Percentiles rank a stretch among this genome's conserved stretches.
Conservation (phyloP, 1,140 invertebrate genomes). For the Pygmarrhopalites habei region DNA sequence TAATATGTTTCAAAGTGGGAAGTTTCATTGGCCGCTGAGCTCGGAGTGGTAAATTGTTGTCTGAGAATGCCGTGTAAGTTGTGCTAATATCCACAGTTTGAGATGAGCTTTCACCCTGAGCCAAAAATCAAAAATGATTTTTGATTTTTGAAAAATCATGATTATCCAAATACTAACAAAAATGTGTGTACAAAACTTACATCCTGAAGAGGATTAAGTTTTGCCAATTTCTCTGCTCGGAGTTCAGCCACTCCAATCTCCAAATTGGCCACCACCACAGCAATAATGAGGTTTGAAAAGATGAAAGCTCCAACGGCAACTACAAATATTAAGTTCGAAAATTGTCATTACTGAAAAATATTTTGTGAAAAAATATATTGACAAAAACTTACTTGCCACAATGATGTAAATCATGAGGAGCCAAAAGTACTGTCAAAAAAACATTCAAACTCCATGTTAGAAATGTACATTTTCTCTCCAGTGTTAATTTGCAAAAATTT, state of each 20-base stretch:
- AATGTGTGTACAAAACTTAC: conserved; percentile 3
- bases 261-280: conserved; percentile 40
- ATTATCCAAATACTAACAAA: neutral
- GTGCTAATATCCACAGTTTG: conserved; percentile 10
- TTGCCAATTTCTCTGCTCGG: conserved; percentile 8
- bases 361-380: too few relatives aligned
- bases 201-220: conserved; percentile 28
- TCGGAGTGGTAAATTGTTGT: conserved; percentile 12
- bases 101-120: conserved; percentile 12
- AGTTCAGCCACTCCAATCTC: conserved; percentile 31
- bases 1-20: conserved; percentile 14
- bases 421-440: conserved; percentile 1
- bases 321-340: too few relatives aligned
- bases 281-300: conserved; percentile 41
- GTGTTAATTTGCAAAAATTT: too few relatives aligned
- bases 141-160: too few relatives aligned
- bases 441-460: conserved; percentile 23
- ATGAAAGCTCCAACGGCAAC: conserved; percentile 40
- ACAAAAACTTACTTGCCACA: too few relatives aligned
- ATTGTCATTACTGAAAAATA: too few relatives aligned
- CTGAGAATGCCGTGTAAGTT: conserved; percentile 15
- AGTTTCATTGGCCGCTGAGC: conserved; percentile 25
- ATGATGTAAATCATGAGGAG: conserved; percentile 34
- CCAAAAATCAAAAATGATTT: too few relatives aligned
- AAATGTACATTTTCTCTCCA: too few relatives aligned